Evolutionary conservation across 2,888 invertebrate species (phyloP), one percentile per base, ranked within the genome.

Genomic region (Nezara viridula): DNA sequence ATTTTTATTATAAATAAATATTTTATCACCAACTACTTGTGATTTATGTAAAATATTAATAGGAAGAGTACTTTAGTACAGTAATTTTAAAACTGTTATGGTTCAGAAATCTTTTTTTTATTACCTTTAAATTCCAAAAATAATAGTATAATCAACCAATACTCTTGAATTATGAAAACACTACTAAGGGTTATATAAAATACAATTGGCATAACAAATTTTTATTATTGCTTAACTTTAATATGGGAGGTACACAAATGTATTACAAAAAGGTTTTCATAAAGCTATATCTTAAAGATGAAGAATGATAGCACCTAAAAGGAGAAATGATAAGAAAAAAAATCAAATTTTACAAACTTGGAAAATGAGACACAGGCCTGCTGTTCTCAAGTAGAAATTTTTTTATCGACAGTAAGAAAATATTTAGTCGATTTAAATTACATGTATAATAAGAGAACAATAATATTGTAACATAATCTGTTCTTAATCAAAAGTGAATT

Each of bases 351-450:
- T 77, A 77, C 24, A 77, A 77, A 77, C 77, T 37, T 77, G 24
- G 40, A 77, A 77, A 40, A 77, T 77, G 77, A 77, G 77, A 77
- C 9, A 40, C 77, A 77, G 77, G 40, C 77, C 77, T 77, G 77
- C 77, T 77, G 77, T 40, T 77, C 77, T 40, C 77, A 40, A 77
- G 10, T 40, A 40, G 21, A 24, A 40, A 3, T 27, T 27, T 60
- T 27, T 60, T 27, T 27, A 27, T 60, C 27, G 27, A 60, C 27
- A n/a, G n/a, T n/a, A 2, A n/a, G 55, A 60, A 27, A 60, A 60
- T 60, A 16, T 60, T 2, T n/a, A 60, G 27, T 60, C 60, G 60
- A 60, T 60, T 60, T 14, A 60, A 27, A 60, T 27, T 16, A 14
- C 14, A 60, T 14, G 5, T 60, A 27, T 60, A 60, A 27, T 5